These are phyloP conservation scores for Acronicta aceris DNA, from an alignment of 2,888 invertebrate species.

Conservation along the genomic window DNA sequence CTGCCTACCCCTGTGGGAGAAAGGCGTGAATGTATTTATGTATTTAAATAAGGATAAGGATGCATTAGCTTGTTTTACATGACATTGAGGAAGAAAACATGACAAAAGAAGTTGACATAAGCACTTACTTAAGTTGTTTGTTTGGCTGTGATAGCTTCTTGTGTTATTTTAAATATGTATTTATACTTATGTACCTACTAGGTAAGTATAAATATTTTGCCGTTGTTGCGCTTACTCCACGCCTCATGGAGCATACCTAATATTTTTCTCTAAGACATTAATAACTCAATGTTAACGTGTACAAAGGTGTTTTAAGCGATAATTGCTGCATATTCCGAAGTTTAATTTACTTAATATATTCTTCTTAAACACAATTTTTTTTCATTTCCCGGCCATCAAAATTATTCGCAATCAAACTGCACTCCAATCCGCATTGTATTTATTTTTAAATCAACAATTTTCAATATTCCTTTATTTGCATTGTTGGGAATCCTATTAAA, in stretches of 20 bases:
- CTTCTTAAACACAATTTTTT: background rate
- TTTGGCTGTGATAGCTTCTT: too few species aligned
- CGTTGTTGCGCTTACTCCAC: background rate
- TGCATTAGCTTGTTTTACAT: constrained; percentile 10
- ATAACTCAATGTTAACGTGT: too few species aligned
- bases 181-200: too few species aligned
- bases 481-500: background rate
- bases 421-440: background rate
- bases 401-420: background rate
- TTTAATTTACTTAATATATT: background rate
- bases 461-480: background rate
- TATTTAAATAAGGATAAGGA: constrained; percentile 7
- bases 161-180: too few species aligned
- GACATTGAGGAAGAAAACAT: background rate
- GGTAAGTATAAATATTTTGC: too few species aligned
- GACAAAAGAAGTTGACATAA: background rate
- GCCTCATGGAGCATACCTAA: background rate
- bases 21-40: too few species aligned
- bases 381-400: background rate
- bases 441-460: background rate
- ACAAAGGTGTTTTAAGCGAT: background rate
- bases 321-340: background rate
- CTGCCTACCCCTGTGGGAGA: too few species aligned
- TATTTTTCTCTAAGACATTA: too few species aligned
- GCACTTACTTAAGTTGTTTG: background rate